phyloP scores from a whole-genome alignment of 2,888 invertebrate species.

The Melinaea menophilus region DNA sequence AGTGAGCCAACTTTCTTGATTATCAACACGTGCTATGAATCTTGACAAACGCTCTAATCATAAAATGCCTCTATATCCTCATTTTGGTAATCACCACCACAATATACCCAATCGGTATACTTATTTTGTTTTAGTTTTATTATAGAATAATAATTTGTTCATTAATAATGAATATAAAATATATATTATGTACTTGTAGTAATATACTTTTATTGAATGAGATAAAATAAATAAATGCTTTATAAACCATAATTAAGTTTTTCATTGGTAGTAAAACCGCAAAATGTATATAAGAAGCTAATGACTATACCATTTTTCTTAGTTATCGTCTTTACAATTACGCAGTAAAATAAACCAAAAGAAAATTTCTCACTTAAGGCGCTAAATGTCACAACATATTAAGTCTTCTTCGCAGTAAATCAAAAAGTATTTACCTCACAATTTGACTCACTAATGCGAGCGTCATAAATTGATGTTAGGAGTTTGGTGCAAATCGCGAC shows the following conservation, averaged over 20 bases:
- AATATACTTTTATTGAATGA: no score
- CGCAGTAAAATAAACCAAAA: neutral
- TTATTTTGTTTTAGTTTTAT: neutral
- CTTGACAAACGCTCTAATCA: conserved; percentile 38
- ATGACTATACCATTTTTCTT: conserved; percentile 15
- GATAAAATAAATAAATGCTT: no score
- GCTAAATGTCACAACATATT: conserved; percentile 17
- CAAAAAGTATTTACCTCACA: conserved; percentile 50
- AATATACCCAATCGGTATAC: no score
- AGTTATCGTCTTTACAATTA: neutral
- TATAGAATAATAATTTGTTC: no score
- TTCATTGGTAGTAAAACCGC: no score
- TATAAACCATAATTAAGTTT: no score
- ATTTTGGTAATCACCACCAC: neutral
- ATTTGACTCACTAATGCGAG: conserved; percentile 42
- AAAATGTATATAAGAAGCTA: no score
- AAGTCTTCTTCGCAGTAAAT: conserved; percentile 40
- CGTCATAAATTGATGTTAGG: conserved; percentile 18
- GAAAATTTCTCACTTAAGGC: conserved; percentile 21
- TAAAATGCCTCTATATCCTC: conserved; percentile 27
- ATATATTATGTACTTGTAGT: no score
- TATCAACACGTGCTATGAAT: conserved; percentile 68
- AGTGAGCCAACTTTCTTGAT: conserved; percentile 68
- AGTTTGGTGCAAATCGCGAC: no score
- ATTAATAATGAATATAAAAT: no score